Evolutionary conservation across 2,888 invertebrate species (phyloP).

Genomic region (Platycheirus rosarum): DNA sequence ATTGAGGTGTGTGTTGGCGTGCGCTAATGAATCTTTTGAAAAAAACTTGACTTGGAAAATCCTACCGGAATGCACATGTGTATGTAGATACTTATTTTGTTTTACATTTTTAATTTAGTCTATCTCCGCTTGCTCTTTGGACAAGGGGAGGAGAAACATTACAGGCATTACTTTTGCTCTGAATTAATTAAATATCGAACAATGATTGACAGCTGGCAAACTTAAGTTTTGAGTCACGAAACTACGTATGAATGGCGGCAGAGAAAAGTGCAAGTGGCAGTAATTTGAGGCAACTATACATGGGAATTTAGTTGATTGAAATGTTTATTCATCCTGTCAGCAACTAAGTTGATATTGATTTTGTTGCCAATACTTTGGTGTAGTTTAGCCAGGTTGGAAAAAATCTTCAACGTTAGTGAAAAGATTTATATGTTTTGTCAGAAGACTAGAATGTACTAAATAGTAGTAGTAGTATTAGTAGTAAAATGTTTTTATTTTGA

Average conservation of each 20-base stretch:
- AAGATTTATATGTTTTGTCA: too few relatives aligned
- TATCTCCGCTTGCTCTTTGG: constrained; percentile 2
- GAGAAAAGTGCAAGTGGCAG: constrained; percentile 11
- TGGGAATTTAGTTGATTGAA: constrained; percentile 25
- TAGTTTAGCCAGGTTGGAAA: background rate
- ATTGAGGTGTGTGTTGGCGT: constrained; percentile 14
- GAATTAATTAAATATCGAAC: constrained; percentile 38
- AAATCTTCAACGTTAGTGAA: too few relatives aligned
- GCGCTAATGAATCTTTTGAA: constrained; percentile 35
- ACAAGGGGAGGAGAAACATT: constrained; percentile 10
- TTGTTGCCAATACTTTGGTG: background rate
- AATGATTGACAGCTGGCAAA: constrained; percentile 47
- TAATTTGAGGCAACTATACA: constrained; percentile 14
- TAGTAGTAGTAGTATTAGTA: too few relatives aligned
- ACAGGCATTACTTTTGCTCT: constrained; percentile 14
- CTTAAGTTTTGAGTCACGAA: constrained; percentile 23
- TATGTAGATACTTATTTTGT: too few relatives aligned
- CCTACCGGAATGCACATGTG: constrained; percentile 71
- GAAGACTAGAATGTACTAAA: too few relatives aligned
- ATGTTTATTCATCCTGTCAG: constrained; percentile 53
- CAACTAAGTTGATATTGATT: background rate
- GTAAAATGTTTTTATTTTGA: too few relatives aligned
- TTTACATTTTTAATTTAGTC: constrained; percentile 36
- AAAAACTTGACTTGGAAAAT: constrained; percentile 45
- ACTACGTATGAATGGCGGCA: background rate